These are phyloP conservation scores for Channallabes apus DNA, from an alignment of 2,797 vertebrate genomes.

Conservation along the genomic window DNA sequence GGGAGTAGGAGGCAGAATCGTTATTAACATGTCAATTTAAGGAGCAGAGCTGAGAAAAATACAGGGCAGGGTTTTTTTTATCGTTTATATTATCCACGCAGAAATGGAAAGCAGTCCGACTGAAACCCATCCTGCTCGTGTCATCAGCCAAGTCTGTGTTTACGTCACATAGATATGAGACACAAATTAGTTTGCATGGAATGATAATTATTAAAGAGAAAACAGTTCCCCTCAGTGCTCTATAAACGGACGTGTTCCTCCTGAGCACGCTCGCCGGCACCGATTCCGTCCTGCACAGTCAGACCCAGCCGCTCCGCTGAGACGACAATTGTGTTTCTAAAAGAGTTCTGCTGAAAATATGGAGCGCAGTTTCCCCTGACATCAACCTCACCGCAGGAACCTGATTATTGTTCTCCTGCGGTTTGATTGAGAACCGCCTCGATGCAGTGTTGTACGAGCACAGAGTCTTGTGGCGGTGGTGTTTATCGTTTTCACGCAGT, in stretches of 20 bases:
- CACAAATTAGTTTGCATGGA: neutral
- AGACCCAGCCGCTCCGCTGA: neutral
- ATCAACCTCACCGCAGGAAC: neutral
- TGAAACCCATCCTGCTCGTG: neutral
- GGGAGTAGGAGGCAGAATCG: neutral
- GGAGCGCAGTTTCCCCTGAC: neutral
- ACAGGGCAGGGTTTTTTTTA: neutral
- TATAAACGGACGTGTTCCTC: neutral
- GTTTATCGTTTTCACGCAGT: neutral
- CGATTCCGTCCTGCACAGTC: neutral
- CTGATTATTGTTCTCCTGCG: neutral
- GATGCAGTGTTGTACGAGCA: neutral
- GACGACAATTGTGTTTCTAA: conserved; percentile 10
- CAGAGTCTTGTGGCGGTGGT: neutral
- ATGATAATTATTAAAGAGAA: neutral
- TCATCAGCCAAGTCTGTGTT: neutral
- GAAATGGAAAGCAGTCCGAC: neutral
- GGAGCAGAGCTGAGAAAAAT: neutral
- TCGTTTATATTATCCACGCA: neutral
- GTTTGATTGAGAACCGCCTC: conserved; percentile 1
- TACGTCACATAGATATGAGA: neutral
- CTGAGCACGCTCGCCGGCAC: neutral
- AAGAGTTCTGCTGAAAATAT: conserved; percentile 17
- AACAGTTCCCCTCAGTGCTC: neutral
- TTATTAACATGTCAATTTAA: neutral